Evolutionary conservation across 2,888 invertebrate species (phyloP).

Genomic region (Troides oblongomaculatus): DNA sequence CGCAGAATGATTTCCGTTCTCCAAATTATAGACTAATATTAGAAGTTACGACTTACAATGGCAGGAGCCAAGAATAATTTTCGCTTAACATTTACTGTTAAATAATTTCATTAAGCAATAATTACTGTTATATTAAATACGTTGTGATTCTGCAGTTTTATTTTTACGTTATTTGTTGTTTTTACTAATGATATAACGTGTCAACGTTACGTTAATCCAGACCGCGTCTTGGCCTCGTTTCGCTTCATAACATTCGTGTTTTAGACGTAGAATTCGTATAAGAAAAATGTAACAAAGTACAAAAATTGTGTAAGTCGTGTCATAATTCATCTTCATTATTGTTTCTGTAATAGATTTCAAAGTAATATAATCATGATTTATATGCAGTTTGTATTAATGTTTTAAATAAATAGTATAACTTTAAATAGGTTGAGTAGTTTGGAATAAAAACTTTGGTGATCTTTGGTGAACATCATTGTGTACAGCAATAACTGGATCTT

Average conservation of each 20-base stretch:
- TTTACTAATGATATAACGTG: too few relatives aligned
- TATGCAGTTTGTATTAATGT: too few relatives aligned
- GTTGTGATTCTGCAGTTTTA: not conserved
- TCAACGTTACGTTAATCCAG: slow-evolving; percentile 36
- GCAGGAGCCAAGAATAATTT: slow-evolving; percentile 29
- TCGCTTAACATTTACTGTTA: slow-evolving; percentile 9
- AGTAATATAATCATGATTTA: too few relatives aligned
- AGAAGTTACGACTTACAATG: slow-evolving; percentile 41
- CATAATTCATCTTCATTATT: too few relatives aligned
- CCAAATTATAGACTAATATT: slow-evolving; percentile 47
- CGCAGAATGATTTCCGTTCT: slow-evolving; percentile 43
- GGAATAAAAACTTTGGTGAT: too few relatives aligned
- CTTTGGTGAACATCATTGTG: too few relatives aligned
- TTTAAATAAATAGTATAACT: too few relatives aligned
- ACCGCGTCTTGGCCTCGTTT: slow-evolving; percentile 52
- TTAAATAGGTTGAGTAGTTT: too few relatives aligned
- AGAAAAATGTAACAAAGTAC: slow-evolving; percentile 49
- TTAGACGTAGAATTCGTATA: slow-evolving; percentile 69
- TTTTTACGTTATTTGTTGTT: not conserved
- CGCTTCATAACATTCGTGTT: slow-evolving; percentile 66
- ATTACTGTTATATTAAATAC: not conserved
- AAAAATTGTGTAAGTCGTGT: too few relatives aligned
- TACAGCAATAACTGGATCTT: too few relatives aligned
- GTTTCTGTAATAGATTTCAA: too few relatives aligned
- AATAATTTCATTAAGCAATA: not conserved